phyloP scores from a whole-genome alignment of 2,888 invertebrate genomes.

The Zygaena filipendulae region DNA sequence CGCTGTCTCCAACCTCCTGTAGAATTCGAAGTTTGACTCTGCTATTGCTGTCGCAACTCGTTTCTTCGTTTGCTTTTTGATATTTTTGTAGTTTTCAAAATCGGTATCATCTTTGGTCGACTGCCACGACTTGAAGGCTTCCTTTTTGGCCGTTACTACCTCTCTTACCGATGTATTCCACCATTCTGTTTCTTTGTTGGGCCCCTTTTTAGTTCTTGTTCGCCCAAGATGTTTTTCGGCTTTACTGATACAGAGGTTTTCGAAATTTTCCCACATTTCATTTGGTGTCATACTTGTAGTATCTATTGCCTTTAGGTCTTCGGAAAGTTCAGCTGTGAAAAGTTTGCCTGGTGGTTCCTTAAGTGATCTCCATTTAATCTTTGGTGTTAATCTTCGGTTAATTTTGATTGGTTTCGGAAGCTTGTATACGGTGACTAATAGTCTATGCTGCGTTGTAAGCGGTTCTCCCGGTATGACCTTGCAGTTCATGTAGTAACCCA shows the following conservation, averaged over 20 bases:
- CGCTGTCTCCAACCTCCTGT: too few relatives aligned
- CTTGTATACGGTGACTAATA: conserved; percentile 16
- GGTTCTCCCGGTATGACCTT: conserved; percentile 15
- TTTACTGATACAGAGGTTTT: neutral
- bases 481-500: conserved; percentile 9
- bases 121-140: conserved; percentile 1
- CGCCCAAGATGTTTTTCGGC: conserved; percentile 1
- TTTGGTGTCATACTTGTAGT: neutral
- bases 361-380: conserved; percentile 1
- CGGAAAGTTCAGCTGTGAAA: neutral
- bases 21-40: neutral
- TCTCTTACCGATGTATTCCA: conserved; percentile 1
- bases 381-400: conserved; percentile 1
- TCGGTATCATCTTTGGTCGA: neutral
- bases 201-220: conserved; percentile 1
- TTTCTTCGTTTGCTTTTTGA: neutral
- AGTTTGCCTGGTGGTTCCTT: neutral
- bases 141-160: neutral
- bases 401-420: conserved; percentile 5
- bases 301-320: neutral
- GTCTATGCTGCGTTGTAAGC: conserved; percentile 14
- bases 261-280: conserved; percentile 1
- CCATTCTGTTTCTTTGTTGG: conserved; percentile 1
- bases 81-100: neutral
- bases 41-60: neutral